Evolutionary conservation across 2,888 invertebrate species (phyloP).

Genomic region (Sarcophaga variegata): DNA sequence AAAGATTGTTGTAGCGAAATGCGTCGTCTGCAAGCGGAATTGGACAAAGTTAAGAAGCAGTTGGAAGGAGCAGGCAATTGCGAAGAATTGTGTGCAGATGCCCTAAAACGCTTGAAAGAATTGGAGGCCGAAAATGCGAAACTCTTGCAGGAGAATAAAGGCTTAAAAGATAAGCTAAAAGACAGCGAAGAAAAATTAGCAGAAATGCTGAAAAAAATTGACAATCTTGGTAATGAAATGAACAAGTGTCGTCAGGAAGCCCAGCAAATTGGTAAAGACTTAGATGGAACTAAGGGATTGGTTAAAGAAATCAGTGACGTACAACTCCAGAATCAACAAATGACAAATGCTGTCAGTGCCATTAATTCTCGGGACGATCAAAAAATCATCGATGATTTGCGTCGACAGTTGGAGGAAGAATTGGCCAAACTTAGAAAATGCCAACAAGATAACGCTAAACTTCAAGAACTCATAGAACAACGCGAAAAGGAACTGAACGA

Average conservation of each 20-base stretch:
- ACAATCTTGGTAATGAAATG: slow-evolving; percentile 72
- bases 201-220: slow-evolving; percentile 68
- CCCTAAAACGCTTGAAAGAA: slow-evolving; percentile 45
- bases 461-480: slow-evolving; percentile 62
- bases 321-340: slow-evolving; percentile 73
- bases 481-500: slow-evolving; percentile 70
- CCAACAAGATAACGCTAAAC: slow-evolving; percentile 70
- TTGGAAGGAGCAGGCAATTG: neutral
- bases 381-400: slow-evolving; percentile 72
- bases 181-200: slow-evolving; percentile 53
- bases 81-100: slow-evolving; percentile 46
- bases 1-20: slow-evolving; percentile 71
- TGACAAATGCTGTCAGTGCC: slow-evolving; percentile 72
- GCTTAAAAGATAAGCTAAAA: slow-evolving; percentile 67
- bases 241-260: slow-evolving; percentile 64
- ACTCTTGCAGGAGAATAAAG: slow-evolving; percentile 71
- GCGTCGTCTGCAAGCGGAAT: slow-evolving; percentile 70
- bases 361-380: slow-evolving; percentile 73
- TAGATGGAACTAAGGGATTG: slow-evolving; percentile 73
- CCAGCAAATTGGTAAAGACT: slow-evolving; percentile 71
- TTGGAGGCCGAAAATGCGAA: slow-evolving; percentile 68
- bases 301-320: slow-evolving; percentile 76
- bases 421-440: slow-evolving; percentile 68
- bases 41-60: slow-evolving; percentile 60
- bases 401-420: slow-evolving; percentile 73